These are phyloP conservation scores for Stichopus horrens DNA, from an alignment of 53 echinoderm and acorn worm species.

Conservation along the genomic window DNA sequence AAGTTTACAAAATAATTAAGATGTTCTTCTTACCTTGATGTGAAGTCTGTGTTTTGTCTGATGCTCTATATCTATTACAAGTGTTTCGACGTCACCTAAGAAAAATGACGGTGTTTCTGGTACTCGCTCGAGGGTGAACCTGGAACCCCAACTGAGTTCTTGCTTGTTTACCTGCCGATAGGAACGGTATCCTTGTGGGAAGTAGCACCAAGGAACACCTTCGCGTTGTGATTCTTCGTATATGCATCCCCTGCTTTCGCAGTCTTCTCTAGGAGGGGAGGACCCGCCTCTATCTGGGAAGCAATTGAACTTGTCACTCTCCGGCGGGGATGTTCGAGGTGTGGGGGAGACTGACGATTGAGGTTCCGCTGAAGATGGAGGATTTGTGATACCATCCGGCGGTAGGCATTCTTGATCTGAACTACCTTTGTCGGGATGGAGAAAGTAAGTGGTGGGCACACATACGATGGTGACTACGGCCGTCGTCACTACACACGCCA, in stretches of 20 bases:
- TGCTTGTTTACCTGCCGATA: conserved; percentile 39
- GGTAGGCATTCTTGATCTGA: too few species aligned
- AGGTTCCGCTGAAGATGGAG: neutral
- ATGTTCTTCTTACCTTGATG: conserved; percentile 48
- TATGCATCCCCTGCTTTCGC: conserved; percentile 61
- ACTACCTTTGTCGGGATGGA: conserved; percentile 12
- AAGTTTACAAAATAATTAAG: too few species aligned
- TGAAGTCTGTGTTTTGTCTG: conserved; percentile 57
- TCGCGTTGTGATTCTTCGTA: conserved; percentile 43
- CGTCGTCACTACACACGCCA: neutral
- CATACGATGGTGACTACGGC: conserved; percentile 15
- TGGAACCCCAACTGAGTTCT: conserved; percentile 33
- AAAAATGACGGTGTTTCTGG: conserved; percentile 40
- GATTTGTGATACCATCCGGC: too few species aligned
- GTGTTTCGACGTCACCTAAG: conserved; percentile 2
- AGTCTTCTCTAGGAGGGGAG: conserved; percentile 15
- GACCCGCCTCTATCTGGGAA: conserved; percentile 56
- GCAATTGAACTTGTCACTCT: conserved; percentile 54
- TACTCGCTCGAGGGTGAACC: conserved; percentile 42
- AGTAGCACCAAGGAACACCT: conserved; percentile 71
- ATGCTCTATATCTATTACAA: conserved; percentile 45
- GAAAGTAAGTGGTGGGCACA: conserved; percentile 32
- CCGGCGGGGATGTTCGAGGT: neutral
- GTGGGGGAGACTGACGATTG: neutral
- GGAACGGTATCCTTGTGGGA: conserved; percentile 61